phyloP scores from a whole-genome alignment of 2,888 invertebrate species.

The Nomada hirtipes region DNA sequence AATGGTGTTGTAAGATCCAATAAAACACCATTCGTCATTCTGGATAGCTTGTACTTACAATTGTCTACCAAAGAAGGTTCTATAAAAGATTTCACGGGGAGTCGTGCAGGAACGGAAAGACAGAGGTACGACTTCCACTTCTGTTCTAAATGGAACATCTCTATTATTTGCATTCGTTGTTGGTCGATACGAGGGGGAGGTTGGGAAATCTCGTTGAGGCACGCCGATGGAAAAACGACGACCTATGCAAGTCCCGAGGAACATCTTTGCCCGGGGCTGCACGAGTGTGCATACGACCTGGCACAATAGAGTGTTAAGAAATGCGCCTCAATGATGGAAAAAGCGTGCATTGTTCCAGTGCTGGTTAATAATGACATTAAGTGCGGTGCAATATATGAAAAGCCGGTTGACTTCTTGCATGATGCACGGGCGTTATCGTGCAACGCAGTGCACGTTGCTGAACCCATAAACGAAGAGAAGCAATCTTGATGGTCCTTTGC shows the following conservation, averaged over 20 bases:
- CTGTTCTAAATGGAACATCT: constrained; percentile 3
- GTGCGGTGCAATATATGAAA: constrained; percentile 31
- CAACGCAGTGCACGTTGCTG: background rate
- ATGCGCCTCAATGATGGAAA: constrained; percentile 28
- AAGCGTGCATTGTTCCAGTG: constrained; percentile 44
- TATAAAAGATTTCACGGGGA: constrained; percentile 23
- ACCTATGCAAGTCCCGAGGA: constrained; percentile 7
- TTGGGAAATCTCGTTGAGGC: constrained; percentile 50
- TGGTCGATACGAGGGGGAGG: constrained; percentile 11
- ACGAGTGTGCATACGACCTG: background rate
- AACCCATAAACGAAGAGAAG: background rate
- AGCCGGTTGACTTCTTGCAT: constrained; percentile 8
- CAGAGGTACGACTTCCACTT: constrained; percentile 27
- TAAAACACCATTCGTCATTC: too few relatives aligned
- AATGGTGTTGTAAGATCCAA: too few relatives aligned
- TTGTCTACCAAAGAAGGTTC: constrained; percentile 2
- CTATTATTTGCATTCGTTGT: constrained; percentile 49
- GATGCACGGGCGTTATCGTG: background rate
- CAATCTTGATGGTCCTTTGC: constrained; percentile 12
- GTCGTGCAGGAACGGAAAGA: constrained; percentile 27
- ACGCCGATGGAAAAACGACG: constrained; percentile 37
- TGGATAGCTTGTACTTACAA: background rate
- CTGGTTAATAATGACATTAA: constrained; percentile 57
- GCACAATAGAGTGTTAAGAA: constrained; percentile 59
- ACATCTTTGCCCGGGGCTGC: constrained; percentile 21